Evolutionary conservation across 1,140 invertebrate species (phyloP), one percentile per base, ranked within the genome.

Genomic region (Euschistus heros): DNA sequence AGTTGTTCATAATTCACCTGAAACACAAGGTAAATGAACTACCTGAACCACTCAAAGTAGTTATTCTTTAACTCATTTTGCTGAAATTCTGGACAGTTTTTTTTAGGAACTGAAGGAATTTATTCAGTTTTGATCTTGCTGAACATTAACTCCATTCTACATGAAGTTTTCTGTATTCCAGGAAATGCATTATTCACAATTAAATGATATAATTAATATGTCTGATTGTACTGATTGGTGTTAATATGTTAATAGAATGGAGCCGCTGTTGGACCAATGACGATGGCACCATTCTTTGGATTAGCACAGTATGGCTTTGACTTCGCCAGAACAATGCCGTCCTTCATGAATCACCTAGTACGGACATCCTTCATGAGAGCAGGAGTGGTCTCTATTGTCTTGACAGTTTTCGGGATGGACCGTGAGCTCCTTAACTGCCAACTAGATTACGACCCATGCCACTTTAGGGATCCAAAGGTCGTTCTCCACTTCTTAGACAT

Each of bases 271-370:
- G 83, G 81, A 6, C 82, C 83, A 2, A 71, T 81, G 63, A 73
- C 79, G 0, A 81, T 84, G 20, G 83, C 82, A 0, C 82, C 82
- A 0, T 80, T 84, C 60, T 78, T 85, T 44, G 82, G 83, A 2
- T 73, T 85, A 14, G 83, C 81, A 0, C 80, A 84, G 33, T 84
- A 84, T 69, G 83, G 83, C 0, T 84, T 84, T 68, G 83, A 85
- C 72, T 84, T 84, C 75, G 83, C 83, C 0, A 75, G 79, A 26
- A 75, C 78, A 27, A 82, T 85, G 20, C 77, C 82, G 0, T 73
- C 76, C 22, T 68, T 77, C 14, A 82, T 84, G 79, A 78, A 80
- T 65, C 70, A 80, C 1, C 64, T 83, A 0, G 82, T 85, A 79
- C 83, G 82, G 70, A 77, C 78, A 2, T 83, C 81, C 42, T 84